A percentile compares a stretch with the other conserved stretches of the same genome.
Conservation (phyloP, 92 coral and sea anemone genomes). For the Pocillopora grandis region DNA sequence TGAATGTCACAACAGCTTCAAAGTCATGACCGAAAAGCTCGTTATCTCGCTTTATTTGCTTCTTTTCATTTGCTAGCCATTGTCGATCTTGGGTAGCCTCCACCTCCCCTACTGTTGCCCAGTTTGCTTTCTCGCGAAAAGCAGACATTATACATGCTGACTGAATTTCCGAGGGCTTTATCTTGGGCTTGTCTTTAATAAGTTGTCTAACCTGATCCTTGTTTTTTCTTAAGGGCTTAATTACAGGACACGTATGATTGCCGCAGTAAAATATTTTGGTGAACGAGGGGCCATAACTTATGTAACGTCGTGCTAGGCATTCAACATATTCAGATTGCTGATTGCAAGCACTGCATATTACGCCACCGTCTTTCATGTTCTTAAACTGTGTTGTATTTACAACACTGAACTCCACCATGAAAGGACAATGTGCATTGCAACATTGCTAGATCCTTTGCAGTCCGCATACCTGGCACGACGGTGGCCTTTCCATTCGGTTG, state of each 20-base stretch:
- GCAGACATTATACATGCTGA: slow-evolving; percentile 44
- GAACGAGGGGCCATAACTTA: slow-evolving; percentile 8
- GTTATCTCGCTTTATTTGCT: slow-evolving; percentile 44
- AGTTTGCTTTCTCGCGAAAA: slow-evolving; percentile 41
- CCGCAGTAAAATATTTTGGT: slow-evolving; percentile 17
- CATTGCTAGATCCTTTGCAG: slow-evolving; percentile 68
- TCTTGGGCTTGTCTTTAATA: slow-evolving; percentile 38
- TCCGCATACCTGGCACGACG: slow-evolving; percentile 55
- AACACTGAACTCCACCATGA: slow-evolving; percentile 54
- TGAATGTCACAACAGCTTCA: slow-evolving; percentile 60
- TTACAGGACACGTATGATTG: background rate
- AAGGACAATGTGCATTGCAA: slow-evolving; percentile 48
- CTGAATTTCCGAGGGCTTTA: slow-evolving; percentile 54
- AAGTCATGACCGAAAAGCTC: slow-evolving; percentile 64
- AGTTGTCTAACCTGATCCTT: background rate
- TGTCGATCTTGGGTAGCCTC: no score
- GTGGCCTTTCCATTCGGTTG: slow-evolving; percentile 57
- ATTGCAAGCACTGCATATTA: slow-evolving; percentile 38
- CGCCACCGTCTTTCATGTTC: slow-evolving; percentile 30
- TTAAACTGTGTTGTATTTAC: slow-evolving; percentile 59
- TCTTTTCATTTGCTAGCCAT: slow-evolving; percentile 34
- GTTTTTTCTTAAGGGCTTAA: background rate
- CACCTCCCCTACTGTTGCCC: slow-evolving; percentile 39
- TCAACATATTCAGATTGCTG: slow-evolving; percentile 36
- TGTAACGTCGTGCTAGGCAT: slow-evolving; percentile 50